Evolutionary conservation across 2,888 invertebrate genomes (phyloP).

Genomic region (Lissocephala sabroskyi): DNA sequence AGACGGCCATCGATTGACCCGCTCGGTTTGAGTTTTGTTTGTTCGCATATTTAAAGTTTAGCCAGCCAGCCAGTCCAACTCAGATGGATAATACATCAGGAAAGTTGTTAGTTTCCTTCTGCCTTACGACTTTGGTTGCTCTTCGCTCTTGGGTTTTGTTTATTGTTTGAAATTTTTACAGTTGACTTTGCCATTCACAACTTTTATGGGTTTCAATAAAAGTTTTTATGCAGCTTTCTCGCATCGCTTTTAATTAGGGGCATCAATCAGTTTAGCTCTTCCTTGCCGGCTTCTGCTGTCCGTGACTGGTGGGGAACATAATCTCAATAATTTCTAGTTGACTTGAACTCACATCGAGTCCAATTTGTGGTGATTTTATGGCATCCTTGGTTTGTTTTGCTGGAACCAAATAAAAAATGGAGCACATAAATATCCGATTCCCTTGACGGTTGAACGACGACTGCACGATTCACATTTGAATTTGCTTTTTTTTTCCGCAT

Average conservation of each 20-base stretch:
- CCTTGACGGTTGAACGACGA: too few relatives aligned
- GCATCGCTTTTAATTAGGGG: conserved; percentile 42
- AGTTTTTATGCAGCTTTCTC: conserved; percentile 36
- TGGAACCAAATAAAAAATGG: too few relatives aligned
- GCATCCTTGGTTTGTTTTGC: conserved; percentile 1
- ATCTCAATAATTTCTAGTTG: conserved; percentile 34
- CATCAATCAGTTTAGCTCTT: conserved; percentile 40
- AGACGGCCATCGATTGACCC: background rate
- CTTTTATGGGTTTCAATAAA: conserved; percentile 45
- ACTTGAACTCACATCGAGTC: conserved; percentile 12
- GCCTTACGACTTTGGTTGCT: too few relatives aligned
- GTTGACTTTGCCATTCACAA: conserved; percentile 1
- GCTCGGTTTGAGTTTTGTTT: background rate
- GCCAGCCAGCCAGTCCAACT: too few relatives aligned
- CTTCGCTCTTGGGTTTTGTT: too few relatives aligned
- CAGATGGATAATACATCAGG: too few relatives aligned
- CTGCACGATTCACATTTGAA: too few relatives aligned
- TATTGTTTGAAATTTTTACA: too few relatives aligned
- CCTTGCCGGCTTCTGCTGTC: conserved; percentile 9
- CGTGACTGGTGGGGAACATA: conserved; percentile 34
- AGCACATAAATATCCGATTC: too few relatives aligned
- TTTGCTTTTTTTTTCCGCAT: too few relatives aligned
- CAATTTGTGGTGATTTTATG: conserved; percentile 15
- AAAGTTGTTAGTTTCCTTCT: too few relatives aligned
- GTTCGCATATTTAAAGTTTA: too few relatives aligned